These are phyloP conservation scores for Autographa pulchrina DNA, from an alignment of 2,888 invertebrate species.

Conservation along the genomic window DNA sequence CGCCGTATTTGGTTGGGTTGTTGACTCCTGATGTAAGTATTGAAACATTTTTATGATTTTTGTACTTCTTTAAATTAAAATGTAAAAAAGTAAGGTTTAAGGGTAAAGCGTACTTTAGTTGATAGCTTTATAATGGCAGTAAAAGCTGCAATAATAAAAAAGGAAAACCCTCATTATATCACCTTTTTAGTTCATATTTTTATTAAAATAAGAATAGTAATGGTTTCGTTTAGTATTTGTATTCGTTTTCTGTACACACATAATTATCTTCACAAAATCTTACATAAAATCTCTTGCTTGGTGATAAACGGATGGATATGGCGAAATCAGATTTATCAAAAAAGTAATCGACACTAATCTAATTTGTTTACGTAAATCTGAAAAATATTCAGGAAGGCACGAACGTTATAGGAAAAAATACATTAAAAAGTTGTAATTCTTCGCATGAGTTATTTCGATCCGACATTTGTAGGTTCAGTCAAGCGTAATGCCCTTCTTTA, in stretches of 20 bases:
- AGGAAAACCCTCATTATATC: too few relatives aligned
- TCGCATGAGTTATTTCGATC: slow-evolving; percentile 44
- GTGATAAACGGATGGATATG: too few relatives aligned
- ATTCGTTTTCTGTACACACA: too few relatives aligned
- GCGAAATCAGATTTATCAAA: background rate
- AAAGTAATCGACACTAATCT: background rate
- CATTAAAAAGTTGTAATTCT: slow-evolving; percentile 21
- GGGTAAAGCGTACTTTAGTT: too few relatives aligned
- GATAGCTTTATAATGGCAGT: too few relatives aligned
- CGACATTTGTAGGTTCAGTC: slow-evolving; percentile 25
- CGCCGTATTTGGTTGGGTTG: slow-evolving; percentile 90
- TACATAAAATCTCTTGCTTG: too few relatives aligned
- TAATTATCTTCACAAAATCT: too few relatives aligned
- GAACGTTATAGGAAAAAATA: slow-evolving; percentile 30
- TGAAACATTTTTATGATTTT: background rate
- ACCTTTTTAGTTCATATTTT: too few relatives aligned
- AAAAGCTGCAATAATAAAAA: too few relatives aligned
- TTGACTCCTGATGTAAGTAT: slow-evolving; percentile 90
- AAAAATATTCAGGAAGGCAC: slow-evolving; percentile 29
- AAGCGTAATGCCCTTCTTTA: slow-evolving; percentile 38
- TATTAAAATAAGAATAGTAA: too few relatives aligned
- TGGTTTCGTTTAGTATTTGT: too few relatives aligned
- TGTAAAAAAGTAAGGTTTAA: too few relatives aligned
- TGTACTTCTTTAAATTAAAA: background rate
- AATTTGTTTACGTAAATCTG: slow-evolving; percentile 12